Evolutionary conservation across 2,113 vertebrate species (phyloP), one percentile per base, ranked within the genome.

Genomic region (Guaruba guarouba): DNA sequence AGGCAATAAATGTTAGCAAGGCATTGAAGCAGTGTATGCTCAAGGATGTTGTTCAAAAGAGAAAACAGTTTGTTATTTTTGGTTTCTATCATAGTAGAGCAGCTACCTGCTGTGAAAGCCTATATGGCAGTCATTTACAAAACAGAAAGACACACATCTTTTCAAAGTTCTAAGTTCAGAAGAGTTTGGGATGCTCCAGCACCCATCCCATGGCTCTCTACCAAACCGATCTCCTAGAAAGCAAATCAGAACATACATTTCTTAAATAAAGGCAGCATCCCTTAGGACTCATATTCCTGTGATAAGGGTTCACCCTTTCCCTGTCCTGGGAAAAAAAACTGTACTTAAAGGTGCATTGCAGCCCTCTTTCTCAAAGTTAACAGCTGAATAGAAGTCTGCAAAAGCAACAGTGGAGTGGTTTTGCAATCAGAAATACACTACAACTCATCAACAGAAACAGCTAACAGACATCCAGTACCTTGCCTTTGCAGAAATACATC

Each of bases 1-100:
- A 94, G 81, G 80, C 63, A 91, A 94, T 63, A 94, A 87, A 86
- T 29, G n/a, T 63, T 94, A 92, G 75, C 59, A 67, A 66, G 41
- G 51, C 63, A 81, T 3, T 76, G 44, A 55, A 49, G 51, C 39
- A 37, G 27, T 24, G 7, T 59, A n/a, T 24, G 55, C 10, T 76
- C 25, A 76, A 64, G 33, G 25, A 86, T 62, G 37, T 19, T 73
- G 20, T 55, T 86, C 35, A 11, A 92, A 92, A 91, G 70, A 85
- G 37, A 57, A 85, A 92, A 61, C 0, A 3, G 10, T 54, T 57
- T 59, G 55, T 62, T 92, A 68, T 48, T 85, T 90, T 55, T 62
- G 5, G 31, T 75, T 89, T 82, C 52, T 66, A 13, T 62, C 29
- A 39, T 43, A 76, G 73, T 43, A 59, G 41, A 77, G 27, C 25